Evolutionary conservation across 2,888 invertebrate genomes (phyloP).

Genomic region (Drosophila lutescens): DNA sequence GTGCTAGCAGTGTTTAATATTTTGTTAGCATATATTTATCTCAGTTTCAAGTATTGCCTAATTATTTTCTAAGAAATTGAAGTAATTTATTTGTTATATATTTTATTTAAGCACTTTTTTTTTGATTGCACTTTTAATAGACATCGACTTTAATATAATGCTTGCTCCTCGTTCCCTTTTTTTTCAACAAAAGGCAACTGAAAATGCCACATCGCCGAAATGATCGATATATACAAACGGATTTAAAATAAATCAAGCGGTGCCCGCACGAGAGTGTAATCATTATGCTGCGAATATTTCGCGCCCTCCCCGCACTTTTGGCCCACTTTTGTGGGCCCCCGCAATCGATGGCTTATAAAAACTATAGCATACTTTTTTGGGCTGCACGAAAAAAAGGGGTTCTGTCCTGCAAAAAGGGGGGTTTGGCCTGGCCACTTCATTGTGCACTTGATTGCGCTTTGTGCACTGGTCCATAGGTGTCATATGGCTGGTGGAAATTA

Average conservation of each 20-base stretch:
- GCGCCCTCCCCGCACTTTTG: slow-evolving; percentile 11
- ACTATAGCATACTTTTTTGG: slow-evolving; percentile 64
- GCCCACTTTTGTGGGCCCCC: slow-evolving; percentile 18
- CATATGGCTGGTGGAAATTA: slow-evolving; percentile 76
- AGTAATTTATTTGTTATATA: no score
- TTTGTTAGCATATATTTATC: no score
- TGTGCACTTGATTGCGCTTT: slow-evolving; percentile 52
- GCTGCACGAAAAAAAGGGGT: slow-evolving; percentile 10
- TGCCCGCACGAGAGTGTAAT: slow-evolving; percentile 26
- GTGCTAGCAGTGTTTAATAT: no score
- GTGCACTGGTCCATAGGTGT: slow-evolving; percentile 74
- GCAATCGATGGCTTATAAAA: slow-evolving; percentile 65
- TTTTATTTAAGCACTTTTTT: no score
- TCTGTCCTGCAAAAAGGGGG: neutral
- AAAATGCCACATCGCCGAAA: slow-evolving; percentile 32
- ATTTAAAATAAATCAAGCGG: slow-evolving; percentile 42
- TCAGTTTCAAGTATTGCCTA: neutral
- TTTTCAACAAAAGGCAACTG: neutral
- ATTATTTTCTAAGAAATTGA: no score
- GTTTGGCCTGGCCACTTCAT: slow-evolving; percentile 32
- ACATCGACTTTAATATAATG: neutral
- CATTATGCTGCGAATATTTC: slow-evolving; percentile 31
- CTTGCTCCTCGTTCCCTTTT: neutral
- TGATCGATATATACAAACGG: slow-evolving; percentile 18
- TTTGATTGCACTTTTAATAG: no score